Conservation (phyloP, 2,888 invertebrate genomes). For the Hemithea aestivaria region DNA sequence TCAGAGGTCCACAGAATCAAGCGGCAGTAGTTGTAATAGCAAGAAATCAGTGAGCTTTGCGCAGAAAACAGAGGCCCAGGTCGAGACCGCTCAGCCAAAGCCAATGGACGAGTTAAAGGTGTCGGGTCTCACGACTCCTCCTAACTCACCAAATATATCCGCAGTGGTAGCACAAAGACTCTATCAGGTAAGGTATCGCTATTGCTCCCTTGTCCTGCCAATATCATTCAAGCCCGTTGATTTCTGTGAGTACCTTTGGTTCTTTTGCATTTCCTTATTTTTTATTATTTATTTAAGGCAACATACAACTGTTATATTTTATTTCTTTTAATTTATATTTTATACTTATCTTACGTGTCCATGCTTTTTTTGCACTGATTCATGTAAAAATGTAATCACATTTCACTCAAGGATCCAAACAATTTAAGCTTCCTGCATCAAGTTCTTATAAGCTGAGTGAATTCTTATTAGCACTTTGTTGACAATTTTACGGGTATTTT, state of each 20-base stretch:
- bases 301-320: too few relatives aligned
- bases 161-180: constrained; percentile 78
- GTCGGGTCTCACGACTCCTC: constrained; percentile 80
- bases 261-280: constrained; percentile 44
- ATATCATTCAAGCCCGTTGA: constrained; percentile 55
- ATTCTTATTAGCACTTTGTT: too few relatives aligned
- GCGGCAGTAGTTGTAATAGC: constrained; percentile 78
- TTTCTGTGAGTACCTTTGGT: constrained; percentile 71
- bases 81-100: constrained; percentile 61
- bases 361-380: too few relatives aligned
- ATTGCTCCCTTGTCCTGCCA: constrained; percentile 28
- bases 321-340: too few relatives aligned
- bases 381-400: too few relatives aligned
- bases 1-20: constrained; percentile 79
- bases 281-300: constrained; percentile 7
- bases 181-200: constrained; percentile 74
- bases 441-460: too few relatives aligned
- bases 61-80: constrained; percentile 71
- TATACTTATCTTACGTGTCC: too few relatives aligned
- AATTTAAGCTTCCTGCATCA: too few relatives aligned
- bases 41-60: constrained; percentile 90
- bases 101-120: constrained; percentile 74
- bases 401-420: too few relatives aligned
- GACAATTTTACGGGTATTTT: too few relatives aligned
- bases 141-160: constrained; percentile 87